Percentiles rank a stretch among this genome's conserved stretches.
These are phyloP conservation scores for Porites lobata DNA, from an alignment of 92 coral and sea anemone genomes.

Conservation along the genomic window DNA sequence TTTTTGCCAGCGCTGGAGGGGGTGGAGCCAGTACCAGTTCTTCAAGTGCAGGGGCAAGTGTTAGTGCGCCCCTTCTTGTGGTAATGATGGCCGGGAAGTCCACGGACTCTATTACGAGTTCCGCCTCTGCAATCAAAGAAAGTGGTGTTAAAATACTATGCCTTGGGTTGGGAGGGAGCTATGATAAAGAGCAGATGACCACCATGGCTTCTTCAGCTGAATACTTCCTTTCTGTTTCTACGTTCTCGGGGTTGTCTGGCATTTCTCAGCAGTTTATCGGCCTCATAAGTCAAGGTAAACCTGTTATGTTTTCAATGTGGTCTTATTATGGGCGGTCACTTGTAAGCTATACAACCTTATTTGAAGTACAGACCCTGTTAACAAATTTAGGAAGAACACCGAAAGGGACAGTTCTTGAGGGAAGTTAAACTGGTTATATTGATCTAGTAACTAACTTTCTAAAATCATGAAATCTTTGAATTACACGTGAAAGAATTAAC, in stretches of 20 bases:
- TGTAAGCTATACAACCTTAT: no score
- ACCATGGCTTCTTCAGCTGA: conserved; percentile 73
- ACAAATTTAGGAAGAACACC: no score
- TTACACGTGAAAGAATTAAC: no score
- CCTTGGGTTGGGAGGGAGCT: conserved; percentile 76
- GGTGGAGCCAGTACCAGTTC: conserved; percentile 41
- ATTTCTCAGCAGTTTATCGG: conserved; percentile 64
- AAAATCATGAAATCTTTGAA: no score
- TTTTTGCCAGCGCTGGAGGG: conserved; percentile 56
- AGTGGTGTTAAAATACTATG: conserved; percentile 64
- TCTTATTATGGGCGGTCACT: no score
- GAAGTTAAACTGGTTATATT: no score
- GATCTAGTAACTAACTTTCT: no score
- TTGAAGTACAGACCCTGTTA: no score
- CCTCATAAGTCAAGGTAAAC: conserved; percentile 61
- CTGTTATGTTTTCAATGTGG: neutral
- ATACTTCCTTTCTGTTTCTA: conserved; percentile 57
- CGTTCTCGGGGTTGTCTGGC: conserved; percentile 60
- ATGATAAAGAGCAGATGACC: conserved; percentile 65
- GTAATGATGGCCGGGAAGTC: conserved; percentile 83
- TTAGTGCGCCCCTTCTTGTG: conserved; percentile 67
- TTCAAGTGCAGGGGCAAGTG: conserved; percentile 61
- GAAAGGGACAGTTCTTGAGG: no score
- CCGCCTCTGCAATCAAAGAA: conserved; percentile 57
- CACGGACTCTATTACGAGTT: conserved; percentile 62